A percentile compares a stretch with the other conserved stretches of the same genome.
phyloP scores from a whole-genome alignment of 2,888 invertebrate genomes.

The Escarpia spicata region DNA sequence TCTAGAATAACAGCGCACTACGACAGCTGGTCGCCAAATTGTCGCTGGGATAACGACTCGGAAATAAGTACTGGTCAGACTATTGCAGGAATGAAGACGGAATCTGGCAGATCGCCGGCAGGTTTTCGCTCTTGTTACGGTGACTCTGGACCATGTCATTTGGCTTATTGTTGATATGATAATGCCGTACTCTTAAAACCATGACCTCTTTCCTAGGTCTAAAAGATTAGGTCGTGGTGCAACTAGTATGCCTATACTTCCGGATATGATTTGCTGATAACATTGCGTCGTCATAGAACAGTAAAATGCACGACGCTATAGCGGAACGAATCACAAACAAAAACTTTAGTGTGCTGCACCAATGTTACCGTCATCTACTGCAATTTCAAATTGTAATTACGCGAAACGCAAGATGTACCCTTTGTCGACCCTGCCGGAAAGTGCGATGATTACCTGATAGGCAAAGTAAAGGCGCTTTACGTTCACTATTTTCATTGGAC shows the following conservation, averaged over 20 bases:
- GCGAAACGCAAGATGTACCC: background rate
- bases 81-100: background rate
- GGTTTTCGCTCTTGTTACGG: background rate
- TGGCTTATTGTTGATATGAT: too few species aligned
- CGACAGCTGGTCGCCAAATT: background rate
- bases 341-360: background rate
- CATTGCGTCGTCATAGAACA: background rate
- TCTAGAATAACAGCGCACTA: background rate
- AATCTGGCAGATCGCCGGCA: background rate
- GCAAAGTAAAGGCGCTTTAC: too few species aligned
- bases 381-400: background rate
- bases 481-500: too few species aligned
- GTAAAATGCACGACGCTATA: background rate
- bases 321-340: background rate
- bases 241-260: background rate
- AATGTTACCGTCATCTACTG: background rate
- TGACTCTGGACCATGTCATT: background rate
- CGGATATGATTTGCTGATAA: background rate
- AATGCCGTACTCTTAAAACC: too few species aligned
- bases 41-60: background rate
- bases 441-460: too few species aligned
- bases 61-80: background rate
- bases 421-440: background rate
- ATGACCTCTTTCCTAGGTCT: background rate
- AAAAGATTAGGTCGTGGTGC: background rate